phyloP scores from a whole-genome alignment of 2,888 invertebrate genomes.

The Rhogogaster chlorosoma region DNA sequence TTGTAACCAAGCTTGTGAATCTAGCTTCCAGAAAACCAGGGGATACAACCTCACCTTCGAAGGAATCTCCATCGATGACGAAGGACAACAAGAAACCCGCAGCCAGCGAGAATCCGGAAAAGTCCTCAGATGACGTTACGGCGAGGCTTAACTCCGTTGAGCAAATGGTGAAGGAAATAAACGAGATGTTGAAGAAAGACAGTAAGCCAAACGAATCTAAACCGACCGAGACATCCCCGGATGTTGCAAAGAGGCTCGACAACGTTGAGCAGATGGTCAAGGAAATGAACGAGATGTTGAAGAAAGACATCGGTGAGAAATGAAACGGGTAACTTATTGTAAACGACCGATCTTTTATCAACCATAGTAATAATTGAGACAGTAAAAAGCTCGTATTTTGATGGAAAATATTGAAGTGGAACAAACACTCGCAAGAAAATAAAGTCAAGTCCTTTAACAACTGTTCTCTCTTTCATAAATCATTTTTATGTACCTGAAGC shows the following conservation, averaged over 20 bases:
- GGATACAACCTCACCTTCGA: too few species aligned
- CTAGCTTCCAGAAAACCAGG: too few species aligned
- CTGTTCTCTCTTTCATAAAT: neutral
- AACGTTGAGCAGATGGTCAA: conserved; percentile 51
- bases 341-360: neutral
- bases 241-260: neutral
- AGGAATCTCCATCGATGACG: too few species aligned
- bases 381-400: neutral
- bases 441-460: neutral
- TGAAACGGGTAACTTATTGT: neutral
- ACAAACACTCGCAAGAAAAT: neutral
- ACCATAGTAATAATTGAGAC: neutral
- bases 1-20: too few species aligned
- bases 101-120: neutral
- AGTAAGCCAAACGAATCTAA: too few species aligned
- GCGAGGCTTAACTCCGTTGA: neutral
- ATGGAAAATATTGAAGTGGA: neutral
- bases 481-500: neutral
- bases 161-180: neutral
- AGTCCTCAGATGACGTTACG: neutral
- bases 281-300: conserved; percentile 32
- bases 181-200: neutral
- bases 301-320: neutral
- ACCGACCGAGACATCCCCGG: neutral
- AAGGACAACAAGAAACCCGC: too few species aligned